Evolutionary conservation across 2,888 invertebrate genomes (phyloP), one percentile per base, ranked within the genome.

Genomic region (Cenopis cana): DNA sequence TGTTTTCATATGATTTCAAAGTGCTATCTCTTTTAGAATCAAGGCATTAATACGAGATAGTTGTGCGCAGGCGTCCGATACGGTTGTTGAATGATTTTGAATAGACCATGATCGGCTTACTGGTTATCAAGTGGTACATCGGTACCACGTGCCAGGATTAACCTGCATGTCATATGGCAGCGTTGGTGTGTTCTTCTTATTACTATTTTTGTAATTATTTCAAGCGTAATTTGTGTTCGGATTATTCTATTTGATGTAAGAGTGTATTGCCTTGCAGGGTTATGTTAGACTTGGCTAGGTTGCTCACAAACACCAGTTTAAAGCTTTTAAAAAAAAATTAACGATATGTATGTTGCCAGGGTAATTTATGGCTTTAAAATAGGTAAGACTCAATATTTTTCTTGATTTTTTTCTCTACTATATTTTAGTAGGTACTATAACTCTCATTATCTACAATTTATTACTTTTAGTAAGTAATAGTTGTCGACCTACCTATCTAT

Each of bases 101-200:
- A 71, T 71, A 56, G 66, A 50, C 69, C 77, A 74, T 86, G 88
- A 90, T 90, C 90, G 86, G 90, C 89, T 90, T 89, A 91, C 77
- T 84, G 74, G 78, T 80, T 85, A 82, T 82, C 86, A 80, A 77
- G 75, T 73, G 73, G 76, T 72, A 73, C 79, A 80, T 82, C 83
- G 80, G 75, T 29, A 59, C 89, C 89, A 89, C 90, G 89, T 88
- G 90, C 87, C 78, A 77, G 82, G 83, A 86, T 88, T 87, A 87
- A 85, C 82, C 76, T 38, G 60, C 62, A 68, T 56, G 64, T 64
- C 17, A 52, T 59, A 59, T 50, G 52, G 41, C 38, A 64, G 17
- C 76, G 73, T 75, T 72, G 76, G 82, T 84, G 82, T 82, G 83
- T 86, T 85, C 87, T 87, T 85, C 5, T 52, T 54, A 61, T 33